These are phyloP conservation scores for Hippocampus comes DNA, from an alignment of 2,113 vertebrate species.

Conservation along the genomic window DNA sequence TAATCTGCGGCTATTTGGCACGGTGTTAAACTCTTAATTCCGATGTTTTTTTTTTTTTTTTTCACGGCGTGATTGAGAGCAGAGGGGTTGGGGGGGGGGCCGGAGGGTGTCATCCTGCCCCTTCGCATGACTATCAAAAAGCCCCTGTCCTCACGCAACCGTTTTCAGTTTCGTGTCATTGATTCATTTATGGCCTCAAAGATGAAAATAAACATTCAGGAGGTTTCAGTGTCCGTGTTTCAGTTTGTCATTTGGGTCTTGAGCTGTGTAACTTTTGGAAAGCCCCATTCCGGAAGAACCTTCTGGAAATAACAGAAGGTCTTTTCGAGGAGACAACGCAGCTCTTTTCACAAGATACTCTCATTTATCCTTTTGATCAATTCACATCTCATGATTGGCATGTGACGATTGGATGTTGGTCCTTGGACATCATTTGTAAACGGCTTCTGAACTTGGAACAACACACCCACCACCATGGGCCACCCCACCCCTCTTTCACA, in stretches of 20 bases:
- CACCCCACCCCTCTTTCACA: slow-evolving; percentile 9
- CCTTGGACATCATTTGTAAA: background rate
- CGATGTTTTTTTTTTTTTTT: slow-evolving; percentile 22
- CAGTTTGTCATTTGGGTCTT: background rate
- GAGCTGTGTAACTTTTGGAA: background rate
- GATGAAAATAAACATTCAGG: slow-evolving; percentile 2
- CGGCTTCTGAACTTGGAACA: slow-evolving; percentile 59
- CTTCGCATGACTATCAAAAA: background rate
- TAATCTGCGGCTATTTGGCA: slow-evolving; percentile 63
- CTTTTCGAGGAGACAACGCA: background rate
- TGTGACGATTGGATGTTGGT: background rate
- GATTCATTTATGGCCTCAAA: background rate
- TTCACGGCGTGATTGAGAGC: slow-evolving; percentile 39
- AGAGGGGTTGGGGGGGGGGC: slow-evolving; percentile 2
- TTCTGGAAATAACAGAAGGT: background rate
- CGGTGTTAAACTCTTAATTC: slow-evolving; percentile 49
- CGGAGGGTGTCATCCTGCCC: slow-evolving; percentile 17
- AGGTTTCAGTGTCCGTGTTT: background rate
- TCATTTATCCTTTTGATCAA: background rate
- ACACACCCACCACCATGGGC: slow-evolving; percentile 39
- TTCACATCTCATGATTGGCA: background rate
- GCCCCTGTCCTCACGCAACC: background rate
- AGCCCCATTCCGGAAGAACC: background rate
- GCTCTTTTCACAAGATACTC: too few species aligned
- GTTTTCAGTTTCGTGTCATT: background rate